Evolutionary conservation across 2,113 vertebrate species (phyloP), one percentile per base, ranked within the genome.

Genomic region (Nesoenas mayeri): DNA sequence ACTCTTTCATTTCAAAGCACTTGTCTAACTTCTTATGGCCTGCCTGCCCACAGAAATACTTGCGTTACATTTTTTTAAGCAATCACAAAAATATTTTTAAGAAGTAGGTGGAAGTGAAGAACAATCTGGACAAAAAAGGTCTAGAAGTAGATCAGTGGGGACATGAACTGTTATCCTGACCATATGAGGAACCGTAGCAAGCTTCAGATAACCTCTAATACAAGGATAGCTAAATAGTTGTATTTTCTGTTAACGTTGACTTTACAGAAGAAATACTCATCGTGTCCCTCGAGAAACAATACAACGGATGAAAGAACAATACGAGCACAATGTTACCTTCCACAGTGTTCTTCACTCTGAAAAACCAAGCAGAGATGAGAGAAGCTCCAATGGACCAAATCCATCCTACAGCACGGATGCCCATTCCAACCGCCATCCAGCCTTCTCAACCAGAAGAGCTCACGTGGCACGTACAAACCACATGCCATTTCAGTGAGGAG

Each of bases 271-370:
- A 95, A 98, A 98, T 31, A 97, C 54, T 87, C 98, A 98, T 34
- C 93, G 47, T 1, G 98, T 98, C 22, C 96, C 98, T 53, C 95
- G 81, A 90, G 91, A 98, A 89, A 98, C 95, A 86, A 98, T 98
- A 83, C 96, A 98, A 21, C 95, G 92, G 36, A 98, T 98, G 98
- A 98, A 98, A 85, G 97, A 98, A 42, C 66, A 96, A 13, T 98
- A 98, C 0, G 98, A 98, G 70, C 97, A 98, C 60, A 74, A 96
- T 6, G 97, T 98, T 31, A 98, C 98, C 32, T 98, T 98, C 93
- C 96, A 98, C 42, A 97, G 95, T 9, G 98, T 98, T 64, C 98
- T 98, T 60, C 97, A 28, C 3, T 95, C 98, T 11, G 96, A 98
- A 61, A 97, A 97, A 53, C 98, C 98, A 22, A 67, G 92, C 88